Conservation (phyloP, 2,113 vertebrate species). For the Tachuris rubrigastra region DNA sequence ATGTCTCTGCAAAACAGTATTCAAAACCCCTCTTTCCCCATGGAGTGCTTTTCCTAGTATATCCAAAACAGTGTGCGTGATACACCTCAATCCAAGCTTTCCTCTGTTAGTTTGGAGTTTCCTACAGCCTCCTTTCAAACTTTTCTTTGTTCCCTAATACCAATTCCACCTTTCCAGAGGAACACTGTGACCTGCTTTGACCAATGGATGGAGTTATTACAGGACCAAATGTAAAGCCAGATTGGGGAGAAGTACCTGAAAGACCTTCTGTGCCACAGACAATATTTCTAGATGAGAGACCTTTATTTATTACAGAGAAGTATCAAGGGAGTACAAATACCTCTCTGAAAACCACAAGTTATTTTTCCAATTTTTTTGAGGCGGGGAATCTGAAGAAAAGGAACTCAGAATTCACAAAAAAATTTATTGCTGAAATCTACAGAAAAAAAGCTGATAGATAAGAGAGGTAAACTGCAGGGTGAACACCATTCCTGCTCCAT, state of each 20-base stretch:
- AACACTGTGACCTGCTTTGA: not conserved
- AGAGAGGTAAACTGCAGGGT: not conserved
- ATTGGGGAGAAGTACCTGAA: not conserved
- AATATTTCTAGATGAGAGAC: not conserved
- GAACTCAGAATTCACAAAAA: not conserved
- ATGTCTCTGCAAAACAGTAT: not conserved
- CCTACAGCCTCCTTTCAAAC: not conserved
- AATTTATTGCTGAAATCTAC: not conserved
- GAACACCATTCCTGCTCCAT: not conserved
- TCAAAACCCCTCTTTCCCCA: not conserved
- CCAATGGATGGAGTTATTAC: fast-evolving
- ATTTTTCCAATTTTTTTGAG: not conserved
- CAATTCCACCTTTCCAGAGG: not conserved
- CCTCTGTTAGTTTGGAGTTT: not conserved
- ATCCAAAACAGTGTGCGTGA: not conserved
- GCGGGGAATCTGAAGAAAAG: not conserved
- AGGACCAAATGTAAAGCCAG: not conserved
- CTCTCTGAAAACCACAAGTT: not conserved
- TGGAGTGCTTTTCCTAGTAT: not conserved
- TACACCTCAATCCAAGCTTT: not conserved
- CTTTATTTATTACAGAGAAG: not conserved
- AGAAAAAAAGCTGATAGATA: not conserved
- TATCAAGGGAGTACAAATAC: not conserved
- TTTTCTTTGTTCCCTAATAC: not conserved
- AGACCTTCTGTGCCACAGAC: not conserved